Conservation (phyloP, 2,888 invertebrate species). For the Orchesella flavescens region DNA sequence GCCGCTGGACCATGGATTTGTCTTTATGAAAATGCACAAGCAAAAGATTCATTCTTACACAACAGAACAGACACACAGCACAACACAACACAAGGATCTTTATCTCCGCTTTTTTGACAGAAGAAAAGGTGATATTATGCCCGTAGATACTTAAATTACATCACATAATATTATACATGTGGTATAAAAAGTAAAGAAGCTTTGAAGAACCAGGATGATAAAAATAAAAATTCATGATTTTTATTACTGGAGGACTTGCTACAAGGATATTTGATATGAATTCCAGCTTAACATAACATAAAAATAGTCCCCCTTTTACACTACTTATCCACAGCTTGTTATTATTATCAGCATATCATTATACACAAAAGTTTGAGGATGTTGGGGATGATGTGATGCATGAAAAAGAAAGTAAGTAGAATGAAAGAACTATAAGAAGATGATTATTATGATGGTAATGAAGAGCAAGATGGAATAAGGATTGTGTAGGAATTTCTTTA, state of each 20-base stretch:
- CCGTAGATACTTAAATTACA: neutral
- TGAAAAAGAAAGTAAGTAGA: neutral
- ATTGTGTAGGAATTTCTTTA: conserved; percentile 34
- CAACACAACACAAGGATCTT: conserved; percentile 9
- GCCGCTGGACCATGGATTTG: conserved; percentile 39
- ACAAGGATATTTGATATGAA: conserved; percentile 41
- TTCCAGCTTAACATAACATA: neutral
- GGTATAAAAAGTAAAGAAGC: neutral
- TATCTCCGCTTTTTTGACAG: conserved; percentile 37
- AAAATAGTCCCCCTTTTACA: neutral
- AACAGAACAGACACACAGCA: neutral
- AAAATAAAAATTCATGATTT: conserved; percentile 37
- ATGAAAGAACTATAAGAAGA: neutral
- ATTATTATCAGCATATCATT: neutral
- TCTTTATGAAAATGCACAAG: neutral
- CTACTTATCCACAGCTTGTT: neutral
- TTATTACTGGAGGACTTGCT: conserved; percentile 40
- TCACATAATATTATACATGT: conserved; percentile 1
- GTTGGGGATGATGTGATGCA: neutral
- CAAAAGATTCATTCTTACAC: neutral
- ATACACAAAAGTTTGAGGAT: neutral
- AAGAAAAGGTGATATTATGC: conserved; percentile 24
- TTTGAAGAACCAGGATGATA: conserved; percentile 5
- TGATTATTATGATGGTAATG: conserved; percentile 3
- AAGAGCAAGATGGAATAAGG: conserved; percentile 9